Conservation (phyloP, 2,888 invertebrate species). For the Philaethria dido region DNA sequence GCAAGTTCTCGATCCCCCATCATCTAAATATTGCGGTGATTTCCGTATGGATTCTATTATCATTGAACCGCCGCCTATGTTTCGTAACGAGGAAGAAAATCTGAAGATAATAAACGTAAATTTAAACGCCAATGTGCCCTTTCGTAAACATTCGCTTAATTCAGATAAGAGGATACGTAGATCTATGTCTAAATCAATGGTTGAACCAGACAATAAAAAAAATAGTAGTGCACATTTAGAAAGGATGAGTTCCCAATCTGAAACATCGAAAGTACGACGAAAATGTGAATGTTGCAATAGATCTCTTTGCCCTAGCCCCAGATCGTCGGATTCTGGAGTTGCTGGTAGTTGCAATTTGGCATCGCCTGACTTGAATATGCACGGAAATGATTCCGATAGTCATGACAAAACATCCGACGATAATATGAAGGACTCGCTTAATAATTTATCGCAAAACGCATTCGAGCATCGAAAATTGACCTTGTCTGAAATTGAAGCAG, state of each 20-base stretch:
- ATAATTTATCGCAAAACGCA: constrained; percentile 61
- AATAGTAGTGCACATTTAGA: constrained; percentile 59
- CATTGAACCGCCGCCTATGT: constrained; percentile 85
- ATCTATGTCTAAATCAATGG: constrained; percentile 75
- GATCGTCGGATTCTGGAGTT: constrained; percentile 93
- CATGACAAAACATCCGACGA: constrained; percentile 64
- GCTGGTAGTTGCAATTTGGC: constrained; percentile 91
- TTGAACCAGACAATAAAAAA: constrained; percentile 69
- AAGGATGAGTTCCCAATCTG: constrained; percentile 78
- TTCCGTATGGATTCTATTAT: constrained; percentile 67
- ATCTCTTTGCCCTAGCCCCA: constrained; percentile 86
- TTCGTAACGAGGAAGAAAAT: constrained; percentile 76
- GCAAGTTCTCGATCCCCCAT: constrained; percentile 70
- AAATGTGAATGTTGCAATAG: constrained; percentile 85
- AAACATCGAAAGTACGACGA: constrained; percentile 60
- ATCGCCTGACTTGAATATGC: constrained; percentile 86
- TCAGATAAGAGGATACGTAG: constrained; percentile 83
- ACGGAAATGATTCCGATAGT: constrained; percentile 69
- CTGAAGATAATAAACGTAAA: constrained; percentile 74
- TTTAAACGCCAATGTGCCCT: constrained; percentile 70
- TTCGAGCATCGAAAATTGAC: constrained; percentile 73
- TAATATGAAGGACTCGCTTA: constrained; percentile 56
- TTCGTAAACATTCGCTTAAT: constrained; percentile 83
- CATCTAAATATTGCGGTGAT: constrained; percentile 61
- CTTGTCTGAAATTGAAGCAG: constrained; percentile 83